Percentiles rank a stretch among this genome's conserved stretches.
phyloP scores from a whole-genome alignment of 2,797 vertebrate genomes.

The Meda fulgida region DNA sequence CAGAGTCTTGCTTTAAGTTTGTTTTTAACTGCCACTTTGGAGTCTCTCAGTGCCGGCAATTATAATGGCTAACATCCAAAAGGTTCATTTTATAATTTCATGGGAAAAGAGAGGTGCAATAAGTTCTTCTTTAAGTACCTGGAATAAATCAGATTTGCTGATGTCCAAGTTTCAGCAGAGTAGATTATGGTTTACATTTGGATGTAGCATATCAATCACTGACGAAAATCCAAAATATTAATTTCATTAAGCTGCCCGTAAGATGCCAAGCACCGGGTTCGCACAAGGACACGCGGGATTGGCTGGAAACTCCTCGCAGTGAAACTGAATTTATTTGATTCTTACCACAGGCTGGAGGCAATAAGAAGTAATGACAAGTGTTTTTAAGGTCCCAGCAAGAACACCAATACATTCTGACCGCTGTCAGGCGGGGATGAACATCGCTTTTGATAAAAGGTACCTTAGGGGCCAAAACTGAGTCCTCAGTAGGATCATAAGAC shows the following conservation, averaged over 20 bases:
- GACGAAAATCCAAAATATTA: conserved; percentile 34
- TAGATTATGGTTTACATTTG: conserved; percentile 45
- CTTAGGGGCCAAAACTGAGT: conserved; percentile 23
- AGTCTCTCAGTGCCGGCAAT: conserved; percentile 19
- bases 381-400: conserved; percentile 42
- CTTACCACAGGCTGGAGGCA: conserved; percentile 25
- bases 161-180: conserved; percentile 36
- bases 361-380: conserved; percentile 39
- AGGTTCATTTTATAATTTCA: conserved; percentile 46
- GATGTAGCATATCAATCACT: conserved; percentile 45
- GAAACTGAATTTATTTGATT: conserved; percentile 42
- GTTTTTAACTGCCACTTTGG: conserved; percentile 42
- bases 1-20: conserved; percentile 34
- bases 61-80: conserved; percentile 42
- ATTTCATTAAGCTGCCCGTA: conserved; percentile 30
- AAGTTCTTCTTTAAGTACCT: conserved; percentile 32
- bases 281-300: conserved; percentile 2
- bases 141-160: conserved; percentile 38
- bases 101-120: conserved; percentile 15
- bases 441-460: conserved; percentile 40
- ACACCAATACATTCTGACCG: conserved; percentile 36
- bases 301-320: conserved; percentile 13
- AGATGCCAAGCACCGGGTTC: conserved; percentile 23
- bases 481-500: conserved; percentile 25
- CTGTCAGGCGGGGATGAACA: conserved; percentile 40